Evolutionary conservation across 1,140 invertebrate genomes (phyloP), one percentile per base, ranked within the genome.

Genomic region (Eupristina koningsbergeri): DNA sequence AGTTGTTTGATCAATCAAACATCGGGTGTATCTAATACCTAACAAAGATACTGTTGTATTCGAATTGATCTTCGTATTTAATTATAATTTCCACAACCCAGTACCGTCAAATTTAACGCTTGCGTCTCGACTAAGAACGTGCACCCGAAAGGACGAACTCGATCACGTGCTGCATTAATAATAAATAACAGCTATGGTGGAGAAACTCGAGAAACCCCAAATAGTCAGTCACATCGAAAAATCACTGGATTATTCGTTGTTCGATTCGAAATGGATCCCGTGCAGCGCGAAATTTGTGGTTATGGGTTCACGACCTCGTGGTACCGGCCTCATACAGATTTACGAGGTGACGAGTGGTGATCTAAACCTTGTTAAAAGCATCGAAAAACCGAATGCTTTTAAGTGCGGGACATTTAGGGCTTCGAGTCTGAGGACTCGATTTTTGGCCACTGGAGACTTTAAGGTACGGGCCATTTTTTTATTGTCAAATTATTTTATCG

Each of bases 401-500:
- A 98, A 98, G 93, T 98, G 97, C 93, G 96, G 96, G 34, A 98
- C 97, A 17, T 99, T 99, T 92, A 97, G 96, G 83, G 97, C 97
- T 1, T 96, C 97, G 7, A 95, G 93, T 86, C 90, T 97, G 45
- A 94, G 96, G 85, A 94, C 96, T 87, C 94, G 97, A 83, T 94
- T 96, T 91, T 93, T 99, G 79, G 97, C 98, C 2, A 97, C 97
- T 67, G 98, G 98, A 17, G 97, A 98, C 92, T 98, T 98, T 91
- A 95, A 96, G 88, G 98, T 98, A 63, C 7, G 1, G 19, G 5
- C n/a, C 1, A 6, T 36, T 11, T 26, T 36, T 73, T 53, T 8
- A 76, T 36, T 76, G 29, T 29, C 15, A 53, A 22, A 26, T 6
- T 3, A 15, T 19, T 58, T 29, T n/a, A n/a, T n/a, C n/a, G n/a